These are phyloP conservation scores for Nannoperca australis DNA, from an alignment of 2,797 vertebrate species.

Conservation along the genomic window DNA sequence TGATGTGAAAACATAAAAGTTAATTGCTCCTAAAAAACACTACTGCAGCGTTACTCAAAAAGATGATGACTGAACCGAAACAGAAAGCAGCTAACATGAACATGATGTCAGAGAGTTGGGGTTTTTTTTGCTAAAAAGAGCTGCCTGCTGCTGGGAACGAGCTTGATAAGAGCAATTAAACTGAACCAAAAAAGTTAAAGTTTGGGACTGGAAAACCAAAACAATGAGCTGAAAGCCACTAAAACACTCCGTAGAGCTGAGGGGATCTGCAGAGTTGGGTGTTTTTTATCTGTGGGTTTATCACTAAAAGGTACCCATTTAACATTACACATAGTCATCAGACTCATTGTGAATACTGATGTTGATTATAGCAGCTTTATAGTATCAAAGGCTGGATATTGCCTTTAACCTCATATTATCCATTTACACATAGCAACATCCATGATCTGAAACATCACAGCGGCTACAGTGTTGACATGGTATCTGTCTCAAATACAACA, in stretches of 20 bases:
- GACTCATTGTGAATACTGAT: neutral
- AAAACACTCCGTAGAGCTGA: neutral
- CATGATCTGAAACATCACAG: neutral
- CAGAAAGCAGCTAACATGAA: neutral
- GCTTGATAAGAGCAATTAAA: neutral
- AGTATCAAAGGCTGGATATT: neutral
- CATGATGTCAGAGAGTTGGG: neutral
- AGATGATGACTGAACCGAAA: neutral
- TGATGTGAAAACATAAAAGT: neutral
- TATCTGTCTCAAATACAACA: constrained; percentile 14
- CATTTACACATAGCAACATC: neutral
- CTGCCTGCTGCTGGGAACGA: constrained; percentile 8
- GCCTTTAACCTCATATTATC: neutral
- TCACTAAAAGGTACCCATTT: neutral
- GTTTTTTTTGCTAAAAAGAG: neutral
- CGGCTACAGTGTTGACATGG: neutral
- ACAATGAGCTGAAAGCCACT: constrained; percentile 7
- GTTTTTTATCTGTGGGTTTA: neutral
- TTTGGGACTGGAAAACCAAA: neutral
- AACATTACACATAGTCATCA: constrained; percentile 1
- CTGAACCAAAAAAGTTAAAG: neutral
- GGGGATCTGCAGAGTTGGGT: neutral
- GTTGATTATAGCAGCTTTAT: neutral
- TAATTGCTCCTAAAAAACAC: neutral
- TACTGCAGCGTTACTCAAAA: neutral